Evolutionary conservation across 2,797 vertebrate genomes (phyloP).

Genomic region (Nannoperca australis): DNA sequence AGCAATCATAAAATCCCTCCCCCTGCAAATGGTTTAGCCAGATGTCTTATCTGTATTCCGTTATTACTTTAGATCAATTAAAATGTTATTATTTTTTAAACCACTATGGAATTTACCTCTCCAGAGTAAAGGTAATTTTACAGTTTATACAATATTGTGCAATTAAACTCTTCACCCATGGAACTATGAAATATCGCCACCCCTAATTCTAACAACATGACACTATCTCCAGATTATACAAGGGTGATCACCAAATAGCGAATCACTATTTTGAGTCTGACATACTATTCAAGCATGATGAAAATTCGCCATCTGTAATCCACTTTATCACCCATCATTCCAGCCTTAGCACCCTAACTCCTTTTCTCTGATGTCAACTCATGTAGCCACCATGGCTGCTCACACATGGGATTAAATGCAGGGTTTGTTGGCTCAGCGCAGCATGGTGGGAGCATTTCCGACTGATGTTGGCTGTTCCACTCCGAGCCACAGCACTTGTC

Average conservation of each 20-base stretch:
- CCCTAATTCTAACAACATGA: slow-evolving; percentile 53
- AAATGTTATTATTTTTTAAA: slow-evolving; percentile 27
- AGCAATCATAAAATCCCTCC: slow-evolving; percentile 50
- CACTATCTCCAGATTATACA: slow-evolving; percentile 63
- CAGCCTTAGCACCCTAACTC: slow-evolving; percentile 82
- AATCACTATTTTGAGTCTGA: slow-evolving; percentile 59
- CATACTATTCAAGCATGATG: slow-evolving; percentile 74
- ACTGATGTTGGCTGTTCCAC: slow-evolving; percentile 86
- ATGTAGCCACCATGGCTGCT: slow-evolving; percentile 83
- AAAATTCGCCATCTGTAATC: slow-evolving; percentile 81
- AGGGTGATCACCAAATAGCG: slow-evolving; percentile 48
- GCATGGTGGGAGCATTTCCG: slow-evolving; percentile 83
- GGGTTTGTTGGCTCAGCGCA: slow-evolving; percentile 86
- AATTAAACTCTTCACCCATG: slow-evolving; percentile 31
- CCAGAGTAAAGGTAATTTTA: slow-evolving; percentile 9
- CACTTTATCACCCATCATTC: slow-evolving; percentile 84
- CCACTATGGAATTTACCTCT: neutral
- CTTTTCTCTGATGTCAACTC: slow-evolving; percentile 86
- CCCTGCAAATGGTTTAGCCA: slow-evolving; percentile 34
- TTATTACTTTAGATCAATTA: slow-evolving; percentile 36
- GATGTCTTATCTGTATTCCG: slow-evolving; percentile 18
- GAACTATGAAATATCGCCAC: slow-evolving; percentile 54
- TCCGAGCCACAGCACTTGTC: slow-evolving; percentile 84
- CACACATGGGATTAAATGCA: slow-evolving; percentile 86
- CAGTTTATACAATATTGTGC: slow-evolving; percentile 12